Base-by-base conservation (phyloP, 2,888 invertebrate species). In the Parnassius smintheus region DNA sequence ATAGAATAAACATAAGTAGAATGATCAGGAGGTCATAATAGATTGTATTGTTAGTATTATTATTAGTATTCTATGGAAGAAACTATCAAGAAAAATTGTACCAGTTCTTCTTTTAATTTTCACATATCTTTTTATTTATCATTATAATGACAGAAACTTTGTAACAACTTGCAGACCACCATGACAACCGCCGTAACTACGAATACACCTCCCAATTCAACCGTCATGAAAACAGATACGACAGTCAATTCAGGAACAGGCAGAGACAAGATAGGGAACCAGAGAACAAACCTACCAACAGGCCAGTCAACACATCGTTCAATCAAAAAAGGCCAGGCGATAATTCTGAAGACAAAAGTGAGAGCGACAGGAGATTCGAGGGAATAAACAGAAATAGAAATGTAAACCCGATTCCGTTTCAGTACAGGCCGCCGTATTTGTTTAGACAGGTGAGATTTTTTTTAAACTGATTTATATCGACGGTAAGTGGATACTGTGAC, bases 341-440 rank as follows among this genome's bases (percentile, higher is more conserved):
- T 3, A 22, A 22, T 10, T 45, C 42, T 12, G 62, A 61, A 10
- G 52, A 44, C 10, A 50, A 51, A 12, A 42, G 22, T 3, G 62
- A 56, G 0, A 55, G 58, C 12, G 65, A 65, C 8, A 61, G 65
- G 54, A 62, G 25, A 50, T 58, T 57, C 45, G 61, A 65, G 0
- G 61, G 58, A 2, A 18, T 54, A 8, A 50, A 44, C 18, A 52
- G 65, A 12, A 54, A 57, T 2, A 57, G 65, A 18, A 65, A 58
- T 18, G 42, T 65, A 18, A 61, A 65, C 10, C 62, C 60, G 44
- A 41, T 69, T 49, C 71, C 69, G 35, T 18, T 78, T 55, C 77
- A 76, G 8, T 81, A 76, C 59, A 65, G 82, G 2, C 80, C 80
- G 61, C 84, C 80, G 1, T 83, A 81, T 66, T 50, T 85, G 18